phyloP scores from a whole-genome alignment of 1,140 invertebrate species.

The Ladona fulva region DNA sequence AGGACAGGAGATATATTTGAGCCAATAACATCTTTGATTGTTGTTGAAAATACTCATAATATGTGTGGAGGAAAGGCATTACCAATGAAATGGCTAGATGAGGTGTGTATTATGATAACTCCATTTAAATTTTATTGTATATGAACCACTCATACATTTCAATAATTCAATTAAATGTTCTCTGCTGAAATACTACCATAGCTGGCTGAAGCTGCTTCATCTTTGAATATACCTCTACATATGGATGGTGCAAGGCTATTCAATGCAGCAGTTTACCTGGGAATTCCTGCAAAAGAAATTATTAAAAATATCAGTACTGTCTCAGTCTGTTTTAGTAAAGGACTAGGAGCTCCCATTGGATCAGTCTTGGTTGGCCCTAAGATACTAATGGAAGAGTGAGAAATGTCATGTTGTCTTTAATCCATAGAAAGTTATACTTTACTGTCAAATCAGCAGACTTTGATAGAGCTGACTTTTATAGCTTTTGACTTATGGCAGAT shows the following conservation, averaged over 20 bases:
- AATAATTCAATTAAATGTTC: no score
- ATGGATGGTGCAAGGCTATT: slow-evolving; percentile 91
- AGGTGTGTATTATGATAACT: slow-evolving; percentile 32
- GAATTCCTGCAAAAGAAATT: slow-evolving; percentile 53
- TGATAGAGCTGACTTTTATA: no score
- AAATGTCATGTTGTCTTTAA: slow-evolving; percentile 20
- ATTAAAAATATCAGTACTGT: slow-evolving; percentile 67
- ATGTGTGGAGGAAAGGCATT: slow-evolving; percentile 76
- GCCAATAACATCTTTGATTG: slow-evolving; percentile 67
- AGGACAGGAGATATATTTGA: slow-evolving; percentile 60
- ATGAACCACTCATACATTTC: no score
- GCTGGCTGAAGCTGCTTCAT: slow-evolving; percentile 53
- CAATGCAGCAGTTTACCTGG: slow-evolving; percentile 66
- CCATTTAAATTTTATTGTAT: no score
- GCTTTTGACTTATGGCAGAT: no score
- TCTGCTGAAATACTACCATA: slow-evolving; percentile 26
- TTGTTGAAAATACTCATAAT: slow-evolving; percentile 90
- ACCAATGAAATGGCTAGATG: slow-evolving; percentile 66
- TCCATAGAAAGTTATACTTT: slow-evolving; percentile 17
- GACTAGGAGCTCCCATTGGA: slow-evolving; percentile 79
- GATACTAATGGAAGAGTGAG: slow-evolving; percentile 67
- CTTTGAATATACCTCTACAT: slow-evolving; percentile 63
- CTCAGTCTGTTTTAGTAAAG: slow-evolving; percentile 76
- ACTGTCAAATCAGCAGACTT: slow-evolving; percentile 6
- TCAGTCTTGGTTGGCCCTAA: slow-evolving; percentile 71